A percentile compares a stretch with the other conserved stretches of the same genome.
Evolutionary conservation across 2,888 invertebrate species (phyloP).

Genomic region (Cryptus armator): DNA sequence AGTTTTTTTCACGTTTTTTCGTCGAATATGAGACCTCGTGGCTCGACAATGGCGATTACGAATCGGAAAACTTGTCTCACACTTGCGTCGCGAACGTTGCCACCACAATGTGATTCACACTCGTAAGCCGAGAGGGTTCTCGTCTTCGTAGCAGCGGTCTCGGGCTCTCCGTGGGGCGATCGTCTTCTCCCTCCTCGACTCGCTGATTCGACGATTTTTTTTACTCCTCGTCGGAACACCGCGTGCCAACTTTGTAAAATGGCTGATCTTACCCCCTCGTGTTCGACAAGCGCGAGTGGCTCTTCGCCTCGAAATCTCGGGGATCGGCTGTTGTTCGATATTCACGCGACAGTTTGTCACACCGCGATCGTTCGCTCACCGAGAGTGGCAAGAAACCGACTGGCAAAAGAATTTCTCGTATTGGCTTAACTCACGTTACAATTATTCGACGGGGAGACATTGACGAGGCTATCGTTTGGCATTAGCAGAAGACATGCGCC

Average conservation of each 20-base stretch:
- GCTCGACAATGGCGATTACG: conserved; percentile 14
- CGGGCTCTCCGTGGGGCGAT: conserved; percentile 12
- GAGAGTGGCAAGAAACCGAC: conserved; percentile 58
- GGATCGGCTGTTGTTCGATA: not conserved
- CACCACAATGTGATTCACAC: conserved; percentile 55
- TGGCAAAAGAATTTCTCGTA: conserved; percentile 12
- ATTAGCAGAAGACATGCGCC: conserved; percentile 75
- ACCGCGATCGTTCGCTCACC: conserved; percentile 1
- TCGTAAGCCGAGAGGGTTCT: conserved; percentile 35
- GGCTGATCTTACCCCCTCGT: conserved; percentile 51
- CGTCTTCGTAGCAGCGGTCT: not conserved
- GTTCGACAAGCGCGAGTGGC: not conserved
- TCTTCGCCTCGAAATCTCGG: conserved; percentile 35
- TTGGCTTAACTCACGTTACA: conserved; percentile 52
- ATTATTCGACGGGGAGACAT: conserved; percentile 69
- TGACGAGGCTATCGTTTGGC: conserved; percentile 72
- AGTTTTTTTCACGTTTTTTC: not conserved
- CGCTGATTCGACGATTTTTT: conserved; percentile 62
- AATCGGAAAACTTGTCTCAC: not conserved
- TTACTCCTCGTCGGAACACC: conserved; percentile 30
- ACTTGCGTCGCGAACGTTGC: conserved; percentile 15
- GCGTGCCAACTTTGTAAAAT: conserved; percentile 55
- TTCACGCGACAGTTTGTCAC: not conserved
- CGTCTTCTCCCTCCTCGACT: conserved; percentile 33
- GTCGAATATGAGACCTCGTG: conserved; percentile 12